These are phyloP conservation scores for Lateolabrax maculatus DNA, from an alignment of 2,797 vertebrate genomes.

Conservation along the genomic window DNA sequence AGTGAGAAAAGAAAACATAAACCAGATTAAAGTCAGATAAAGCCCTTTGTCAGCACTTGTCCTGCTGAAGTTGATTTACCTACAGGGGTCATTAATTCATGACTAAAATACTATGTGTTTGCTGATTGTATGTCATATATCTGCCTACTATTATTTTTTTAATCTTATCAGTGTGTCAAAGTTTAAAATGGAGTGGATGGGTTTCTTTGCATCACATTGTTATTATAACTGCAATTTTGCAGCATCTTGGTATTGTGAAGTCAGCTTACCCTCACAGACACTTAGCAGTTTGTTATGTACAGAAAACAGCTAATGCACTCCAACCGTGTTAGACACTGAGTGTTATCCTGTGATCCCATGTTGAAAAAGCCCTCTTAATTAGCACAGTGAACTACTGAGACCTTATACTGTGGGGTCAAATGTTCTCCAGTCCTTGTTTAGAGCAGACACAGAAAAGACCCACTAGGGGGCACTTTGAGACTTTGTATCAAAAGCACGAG, in stretches of 20 bases:
- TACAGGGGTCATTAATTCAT: not conserved
- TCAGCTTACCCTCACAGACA: conserved; percentile 59
- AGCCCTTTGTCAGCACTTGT: not conserved
- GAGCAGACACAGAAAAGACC: conserved; percentile 41
- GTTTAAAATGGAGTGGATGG: not conserved
- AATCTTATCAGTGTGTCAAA: not conserved
- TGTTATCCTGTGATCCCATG: conserved; percentile 62
- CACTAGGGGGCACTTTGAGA: conserved; percentile 87
- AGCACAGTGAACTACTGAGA: conserved; percentile 63
- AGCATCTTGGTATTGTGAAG: conserved; percentile 7
- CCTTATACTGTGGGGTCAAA: conserved; percentile 70
- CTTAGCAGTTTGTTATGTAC: conserved; percentile 65
- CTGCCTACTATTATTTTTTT: not conserved
- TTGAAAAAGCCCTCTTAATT: conserved; percentile 73
- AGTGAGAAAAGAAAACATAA: not conserved
- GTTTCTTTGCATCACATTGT: not conserved
- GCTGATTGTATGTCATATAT: not conserved
- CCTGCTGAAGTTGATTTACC: not conserved
- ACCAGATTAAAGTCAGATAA: not conserved
- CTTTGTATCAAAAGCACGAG: conserved; percentile 59
- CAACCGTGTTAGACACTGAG: conserved; percentile 53
- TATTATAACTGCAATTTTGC: not conserved
- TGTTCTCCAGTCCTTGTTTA: conserved; percentile 1
- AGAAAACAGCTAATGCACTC: conserved; percentile 60
- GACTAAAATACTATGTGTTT: not conserved